Evolutionary conservation across 2,888 invertebrate species (phyloP).

Genomic region (Octonoba sinensis): DNA sequence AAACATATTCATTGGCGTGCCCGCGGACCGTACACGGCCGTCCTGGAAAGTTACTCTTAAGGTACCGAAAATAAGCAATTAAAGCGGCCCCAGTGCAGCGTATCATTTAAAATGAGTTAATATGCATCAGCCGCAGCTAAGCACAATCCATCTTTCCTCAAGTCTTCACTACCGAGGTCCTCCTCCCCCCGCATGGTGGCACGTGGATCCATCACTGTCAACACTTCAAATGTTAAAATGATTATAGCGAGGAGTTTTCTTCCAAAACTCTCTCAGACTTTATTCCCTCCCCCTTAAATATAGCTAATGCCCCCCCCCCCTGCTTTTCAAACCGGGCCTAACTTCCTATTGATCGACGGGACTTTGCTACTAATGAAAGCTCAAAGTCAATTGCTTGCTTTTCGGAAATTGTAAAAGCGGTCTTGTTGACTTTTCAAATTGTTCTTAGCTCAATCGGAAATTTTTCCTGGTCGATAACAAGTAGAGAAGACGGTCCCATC

Average conservation of each 20-base stretch:
- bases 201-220: constrained; percentile 60
- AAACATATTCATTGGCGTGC: constrained; percentile 42
- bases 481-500: constrained; percentile 1
- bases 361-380: constrained; percentile 54
- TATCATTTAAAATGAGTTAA: constrained; percentile 64
- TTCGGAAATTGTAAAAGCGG: constrained; percentile 53
- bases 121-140: constrained; percentile 56
- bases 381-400: constrained; percentile 58
- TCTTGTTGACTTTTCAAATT: constrained; percentile 59
- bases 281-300: constrained; percentile 44
- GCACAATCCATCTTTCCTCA: constrained; percentile 57
- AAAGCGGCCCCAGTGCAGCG: constrained; percentile 44
- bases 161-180: constrained; percentile 24
- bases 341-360: constrained; percentile 52
- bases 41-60: constrained; percentile 16
- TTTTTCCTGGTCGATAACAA: constrained; percentile 20
- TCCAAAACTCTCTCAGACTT: constrained; percentile 48
- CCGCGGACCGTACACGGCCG: constrained; percentile 18
- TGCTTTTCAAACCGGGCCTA: constrained; percentile 11
- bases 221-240: constrained; percentile 64
- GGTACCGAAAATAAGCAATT: constrained; percentile 61
- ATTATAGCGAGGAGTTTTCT: constrained; percentile 63
- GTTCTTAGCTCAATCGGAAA: constrained; percentile 42
- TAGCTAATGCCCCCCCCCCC: constrained; percentile 28
- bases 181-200: constrained; percentile 14